A percentile compares a stretch with the other conserved stretches of the same genome.
phyloP scores from a whole-genome alignment of 2,113 vertebrate species.

The Brachionichthys hirsutus region DNA sequence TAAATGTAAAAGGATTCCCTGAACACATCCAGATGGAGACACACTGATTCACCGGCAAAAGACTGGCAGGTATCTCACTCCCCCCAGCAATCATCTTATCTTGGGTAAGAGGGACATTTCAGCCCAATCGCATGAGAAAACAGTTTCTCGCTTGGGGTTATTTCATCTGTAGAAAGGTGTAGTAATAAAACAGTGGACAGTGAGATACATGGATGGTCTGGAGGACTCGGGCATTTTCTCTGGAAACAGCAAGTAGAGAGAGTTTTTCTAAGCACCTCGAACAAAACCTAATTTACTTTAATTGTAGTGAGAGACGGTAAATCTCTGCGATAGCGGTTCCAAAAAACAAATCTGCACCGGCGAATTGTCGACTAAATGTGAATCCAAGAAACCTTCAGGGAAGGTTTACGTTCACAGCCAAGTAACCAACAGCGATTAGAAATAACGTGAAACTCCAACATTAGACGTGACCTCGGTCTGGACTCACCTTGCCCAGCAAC shows the following conservation, averaged over 20 bases:
- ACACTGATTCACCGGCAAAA: constrained; percentile 28
- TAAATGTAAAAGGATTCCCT: constrained; percentile 19
- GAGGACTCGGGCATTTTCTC: neutral
- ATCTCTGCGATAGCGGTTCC: neutral
- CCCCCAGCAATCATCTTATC: constrained; percentile 22
- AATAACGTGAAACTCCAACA: neutral
- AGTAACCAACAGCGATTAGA: neutral
- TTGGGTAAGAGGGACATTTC: constrained; percentile 2
- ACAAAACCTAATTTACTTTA: neutral
- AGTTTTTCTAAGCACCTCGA: neutral
- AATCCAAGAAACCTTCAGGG: neutral
- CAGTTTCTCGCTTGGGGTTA: constrained; percentile 3
- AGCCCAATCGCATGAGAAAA: constrained; percentile 2
- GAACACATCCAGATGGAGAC: constrained; percentile 40
- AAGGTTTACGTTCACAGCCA: neutral
- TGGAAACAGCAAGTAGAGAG: neutral
- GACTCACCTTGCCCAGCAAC: constrained; percentile 86
- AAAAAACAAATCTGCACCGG: no score
- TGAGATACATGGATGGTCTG: no score
- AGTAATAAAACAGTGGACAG: no score
- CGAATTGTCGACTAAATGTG: neutral
- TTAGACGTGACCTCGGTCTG: neutral
- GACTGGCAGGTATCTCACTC: constrained; percentile 20
- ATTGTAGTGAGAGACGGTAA: neutral
- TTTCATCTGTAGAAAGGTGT: neutral